phyloP scores from a whole-genome alignment of 2,113 vertebrate species.

The Pteronura brasiliensis region DNA sequence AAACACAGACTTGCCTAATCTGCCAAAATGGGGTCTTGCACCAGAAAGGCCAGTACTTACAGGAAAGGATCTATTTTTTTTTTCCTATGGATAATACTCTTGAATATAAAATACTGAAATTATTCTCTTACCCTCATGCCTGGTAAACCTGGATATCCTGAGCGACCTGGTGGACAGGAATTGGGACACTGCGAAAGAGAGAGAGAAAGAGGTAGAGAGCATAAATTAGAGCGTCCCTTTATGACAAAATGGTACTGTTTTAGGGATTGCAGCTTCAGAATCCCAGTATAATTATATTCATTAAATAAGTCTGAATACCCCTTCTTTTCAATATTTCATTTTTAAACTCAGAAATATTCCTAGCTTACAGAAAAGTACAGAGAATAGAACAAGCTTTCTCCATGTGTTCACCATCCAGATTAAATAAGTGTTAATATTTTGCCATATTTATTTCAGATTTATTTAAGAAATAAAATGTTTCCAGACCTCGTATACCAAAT shows the following conservation, averaged over 20 bases:
- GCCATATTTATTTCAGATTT: background rate
- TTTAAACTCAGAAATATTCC: slow-evolving; percentile 18
- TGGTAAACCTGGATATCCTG: slow-evolving; percentile 94
- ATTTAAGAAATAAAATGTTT: background rate
- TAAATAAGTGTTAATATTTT: slow-evolving; percentile 32
- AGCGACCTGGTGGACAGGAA: slow-evolving; percentile 90
- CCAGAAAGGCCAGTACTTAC: background rate
- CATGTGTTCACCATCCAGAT: background rate
- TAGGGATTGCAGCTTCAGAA: background rate
- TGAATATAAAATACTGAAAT: background rate
- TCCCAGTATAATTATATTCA: background rate
- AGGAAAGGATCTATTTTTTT: background rate
- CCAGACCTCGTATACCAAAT: background rate
- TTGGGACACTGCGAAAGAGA: slow-evolving; percentile 90
- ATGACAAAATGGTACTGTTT: background rate
- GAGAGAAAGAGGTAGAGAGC: background rate
- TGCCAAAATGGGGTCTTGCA: background rate
- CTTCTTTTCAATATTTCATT: slow-evolving; percentile 31
- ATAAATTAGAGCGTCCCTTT: background rate
- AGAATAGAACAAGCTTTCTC: background rate
- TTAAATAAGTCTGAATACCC: background rate
- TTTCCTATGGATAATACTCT: background rate
- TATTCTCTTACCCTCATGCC: slow-evolving; percentile 94
- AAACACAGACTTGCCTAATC: background rate
- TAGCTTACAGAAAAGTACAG: background rate